phyloP scores from a whole-genome alignment of 2,113 vertebrate species.

The Alethe castanea region DNA sequence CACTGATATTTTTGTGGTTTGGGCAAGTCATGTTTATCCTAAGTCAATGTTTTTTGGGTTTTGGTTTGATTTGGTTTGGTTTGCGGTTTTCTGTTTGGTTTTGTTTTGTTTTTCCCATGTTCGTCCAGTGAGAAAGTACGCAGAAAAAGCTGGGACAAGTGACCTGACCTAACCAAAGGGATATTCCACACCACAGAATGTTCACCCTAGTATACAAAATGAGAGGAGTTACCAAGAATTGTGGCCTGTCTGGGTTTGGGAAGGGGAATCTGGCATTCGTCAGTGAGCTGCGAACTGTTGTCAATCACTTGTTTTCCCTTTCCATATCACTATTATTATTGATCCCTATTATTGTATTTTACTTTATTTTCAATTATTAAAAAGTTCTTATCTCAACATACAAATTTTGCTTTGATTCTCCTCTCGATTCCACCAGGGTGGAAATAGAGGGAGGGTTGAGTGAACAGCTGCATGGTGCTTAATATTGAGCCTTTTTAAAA shows the following conservation, averaged over 20 bases:
- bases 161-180: background rate
- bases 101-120: background rate
- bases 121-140: background rate
- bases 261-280: background rate
- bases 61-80: background rate
- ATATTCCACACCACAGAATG: background rate
- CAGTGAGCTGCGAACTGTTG: background rate
- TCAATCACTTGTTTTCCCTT: background rate
- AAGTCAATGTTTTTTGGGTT: background rate
- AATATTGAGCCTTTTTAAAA: background rate
- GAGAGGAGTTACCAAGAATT: background rate
- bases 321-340: background rate
- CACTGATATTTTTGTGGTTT: background rate
- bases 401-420: background rate
- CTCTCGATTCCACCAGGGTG: accelerated
- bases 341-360: background rate
- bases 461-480: background rate
- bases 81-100: background rate
- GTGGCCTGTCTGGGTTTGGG: no score
- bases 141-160: background rate
- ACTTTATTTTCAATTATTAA: background rate
- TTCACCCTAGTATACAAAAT: no score
- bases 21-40: background rate
- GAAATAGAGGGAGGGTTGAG: background rate
- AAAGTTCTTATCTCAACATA: background rate